These are phyloP conservation scores for Acronicta leporina DNA, from an alignment of 2,888 invertebrate species.

Conservation along the genomic window DNA sequence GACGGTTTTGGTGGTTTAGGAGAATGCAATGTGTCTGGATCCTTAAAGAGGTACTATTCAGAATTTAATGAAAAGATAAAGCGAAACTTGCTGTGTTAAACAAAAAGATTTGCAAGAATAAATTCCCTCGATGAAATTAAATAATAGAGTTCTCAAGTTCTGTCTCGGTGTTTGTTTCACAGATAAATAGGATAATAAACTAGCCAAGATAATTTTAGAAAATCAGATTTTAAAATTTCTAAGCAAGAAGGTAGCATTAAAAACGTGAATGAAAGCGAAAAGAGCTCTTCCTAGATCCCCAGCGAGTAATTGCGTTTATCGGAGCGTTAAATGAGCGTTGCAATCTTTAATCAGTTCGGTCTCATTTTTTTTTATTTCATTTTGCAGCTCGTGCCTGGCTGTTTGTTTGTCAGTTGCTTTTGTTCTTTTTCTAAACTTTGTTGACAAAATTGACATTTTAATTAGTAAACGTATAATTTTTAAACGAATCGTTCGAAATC, in stretches of 20 bases:
- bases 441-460: slow-evolving; percentile 4
- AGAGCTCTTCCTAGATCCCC: slow-evolving; percentile 70
- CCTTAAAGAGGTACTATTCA: slow-evolving; percentile 41
- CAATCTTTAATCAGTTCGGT: slow-evolving; percentile 81
- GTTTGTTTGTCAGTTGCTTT: slow-evolving; percentile 61
- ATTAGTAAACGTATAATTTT: slow-evolving; percentile 5
- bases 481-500: not conserved
- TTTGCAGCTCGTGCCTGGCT: slow-evolving; percentile 52
- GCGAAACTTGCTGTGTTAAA: slow-evolving; percentile 28
- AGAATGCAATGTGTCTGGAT: slow-evolving; percentile 43
- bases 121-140: slow-evolving; percentile 3
- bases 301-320: slow-evolving; percentile 83
- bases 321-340: slow-evolving; percentile 85
- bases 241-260: slow-evolving; percentile 62
- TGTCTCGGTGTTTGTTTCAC: slow-evolving; percentile 3
- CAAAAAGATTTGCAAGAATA: slow-evolving; percentile 4
- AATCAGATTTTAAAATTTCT: slow-evolving; percentile 43
- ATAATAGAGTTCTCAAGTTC: not conserved
- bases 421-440: slow-evolving; percentile 41
- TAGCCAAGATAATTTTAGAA: slow-evolving; percentile 44
- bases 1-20: slow-evolving; percentile 41
- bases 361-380: slow-evolving; percentile 65
- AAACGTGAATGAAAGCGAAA: slow-evolving; percentile 67
- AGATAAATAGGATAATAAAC: slow-evolving; percentile 44
- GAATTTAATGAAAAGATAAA: slow-evolving; percentile 48